phyloP scores from a whole-genome alignment of 2,113 vertebrate genomes.

The Callospermophilus lateralis region DNA sequence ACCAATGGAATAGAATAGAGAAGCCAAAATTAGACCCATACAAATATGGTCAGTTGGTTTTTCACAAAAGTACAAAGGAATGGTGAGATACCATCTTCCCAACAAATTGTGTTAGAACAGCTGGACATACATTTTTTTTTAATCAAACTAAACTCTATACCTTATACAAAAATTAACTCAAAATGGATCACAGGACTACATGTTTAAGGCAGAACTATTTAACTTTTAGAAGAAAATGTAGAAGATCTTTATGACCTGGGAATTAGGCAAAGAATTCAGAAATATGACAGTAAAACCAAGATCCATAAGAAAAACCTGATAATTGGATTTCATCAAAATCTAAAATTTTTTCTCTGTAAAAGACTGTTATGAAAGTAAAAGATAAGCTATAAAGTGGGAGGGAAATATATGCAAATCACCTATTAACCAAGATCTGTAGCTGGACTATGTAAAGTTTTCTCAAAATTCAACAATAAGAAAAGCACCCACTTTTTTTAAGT shows the following conservation, averaged over 20 bases:
- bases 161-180: neutral
- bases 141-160: neutral
- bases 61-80: neutral
- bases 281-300: neutral
- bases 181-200: neutral
- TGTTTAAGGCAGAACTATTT: neutral
- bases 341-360: no score
- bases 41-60: neutral
- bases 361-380: no score
- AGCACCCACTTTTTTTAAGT: no score
- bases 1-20: neutral
- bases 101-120: neutral
- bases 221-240: neutral
- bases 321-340: no score
- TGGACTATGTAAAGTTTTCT: no score
- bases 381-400: no score
- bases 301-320: neutral
- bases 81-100: neutral
- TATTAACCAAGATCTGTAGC: no score
- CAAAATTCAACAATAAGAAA: no score
- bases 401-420: no score
- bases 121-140: neutral
- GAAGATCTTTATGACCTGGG: neutral
- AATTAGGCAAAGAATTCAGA: neutral
- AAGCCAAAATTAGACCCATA: neutral